phyloP scores from a whole-genome alignment of 2,797 vertebrate species.

The Macrochelys suwanniensis region DNA sequence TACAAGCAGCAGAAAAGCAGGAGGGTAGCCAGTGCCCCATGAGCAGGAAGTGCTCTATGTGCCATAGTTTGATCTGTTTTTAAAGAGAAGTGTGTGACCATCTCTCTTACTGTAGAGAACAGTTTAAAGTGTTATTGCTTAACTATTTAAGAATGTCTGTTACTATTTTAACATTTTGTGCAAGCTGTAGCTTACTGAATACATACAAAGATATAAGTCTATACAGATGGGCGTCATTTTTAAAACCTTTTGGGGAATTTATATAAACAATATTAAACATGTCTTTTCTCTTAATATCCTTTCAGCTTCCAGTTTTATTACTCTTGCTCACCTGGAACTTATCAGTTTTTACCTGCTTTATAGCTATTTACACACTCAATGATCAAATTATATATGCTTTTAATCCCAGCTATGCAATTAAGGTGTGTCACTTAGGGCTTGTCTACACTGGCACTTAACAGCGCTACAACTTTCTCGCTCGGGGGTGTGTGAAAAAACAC shows the following conservation, averaged over 20 bases:
- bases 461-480: too few relatives aligned
- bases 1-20: background rate
- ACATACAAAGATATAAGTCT: rapidly evolving
- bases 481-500: too few relatives aligned
- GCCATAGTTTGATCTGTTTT: background rate
- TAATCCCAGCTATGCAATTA: background rate
- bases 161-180: rapidly evolving
- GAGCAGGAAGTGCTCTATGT: background rate
- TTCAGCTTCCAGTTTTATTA: background rate
- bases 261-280: background rate
- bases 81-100: background rate
- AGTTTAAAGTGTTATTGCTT: background rate
- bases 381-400: background rate
- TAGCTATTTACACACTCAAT: background rate
- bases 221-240: background rate
- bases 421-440: background rate
- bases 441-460: too few relatives aligned
- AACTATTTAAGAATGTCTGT: background rate
- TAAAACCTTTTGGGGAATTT: background rate
- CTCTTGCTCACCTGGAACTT: constrained; percentile 40
- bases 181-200: rapidly evolving
- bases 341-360: background rate
- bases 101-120: background rate
- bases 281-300: constrained; percentile 28
- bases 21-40: rapidly evolving